Percentiles rank a stretch among this genome's conserved stretches.
phyloP scores from a whole-genome alignment of 1,140 invertebrate species.

The Drosophila sproati region DNA sequence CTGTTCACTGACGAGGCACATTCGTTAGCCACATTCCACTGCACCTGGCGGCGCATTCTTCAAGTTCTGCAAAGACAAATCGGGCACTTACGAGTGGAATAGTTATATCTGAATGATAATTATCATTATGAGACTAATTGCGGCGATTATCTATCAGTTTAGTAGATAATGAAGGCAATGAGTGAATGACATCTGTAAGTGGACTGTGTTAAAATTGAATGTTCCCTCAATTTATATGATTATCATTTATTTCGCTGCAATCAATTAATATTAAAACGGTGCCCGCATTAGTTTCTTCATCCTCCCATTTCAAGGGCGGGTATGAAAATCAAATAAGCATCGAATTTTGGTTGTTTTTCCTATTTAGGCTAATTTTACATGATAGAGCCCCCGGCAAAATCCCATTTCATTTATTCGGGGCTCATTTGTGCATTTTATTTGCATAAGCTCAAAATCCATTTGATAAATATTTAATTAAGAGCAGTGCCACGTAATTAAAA shows the following conservation, averaged over 20 bases:
- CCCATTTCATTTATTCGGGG: slow-evolving; percentile 40
- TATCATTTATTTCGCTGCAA: slow-evolving; percentile 9
- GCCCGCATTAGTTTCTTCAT: slow-evolving; percentile 24
- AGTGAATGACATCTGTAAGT: slow-evolving; percentile 32
- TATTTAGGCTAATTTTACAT: slow-evolving; percentile 7
- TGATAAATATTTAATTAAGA: slow-evolving; percentile 80
- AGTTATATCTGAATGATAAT: slow-evolving; percentile 51
- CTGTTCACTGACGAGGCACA: slow-evolving; percentile 19
- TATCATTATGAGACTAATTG: slow-evolving; percentile 72
- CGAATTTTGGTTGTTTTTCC: slow-evolving; percentile 1
- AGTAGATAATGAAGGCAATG: slow-evolving; percentile 36
- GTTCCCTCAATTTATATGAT: slow-evolving; percentile 8
- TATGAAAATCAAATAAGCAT: slow-evolving; percentile 27
- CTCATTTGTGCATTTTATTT: slow-evolving; percentile 66
- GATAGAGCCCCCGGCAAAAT: neutral
- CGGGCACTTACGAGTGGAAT: slow-evolving; percentile 26
- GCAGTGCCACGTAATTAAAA: slow-evolving; percentile 28
- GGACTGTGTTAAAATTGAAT: slow-evolving; percentile 39
- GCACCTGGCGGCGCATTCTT: slow-evolving; percentile 33
- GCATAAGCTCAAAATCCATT: slow-evolving; percentile 62
- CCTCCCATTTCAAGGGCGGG: neutral
- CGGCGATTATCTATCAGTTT: slow-evolving; percentile 64
- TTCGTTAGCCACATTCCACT: slow-evolving; percentile 28
- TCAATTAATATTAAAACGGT: slow-evolving; percentile 22
- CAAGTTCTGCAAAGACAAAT: slow-evolving; percentile 40